Conservation (phyloP, 2,113 vertebrate genomes). For the Lethenteron reissneri region DNA sequence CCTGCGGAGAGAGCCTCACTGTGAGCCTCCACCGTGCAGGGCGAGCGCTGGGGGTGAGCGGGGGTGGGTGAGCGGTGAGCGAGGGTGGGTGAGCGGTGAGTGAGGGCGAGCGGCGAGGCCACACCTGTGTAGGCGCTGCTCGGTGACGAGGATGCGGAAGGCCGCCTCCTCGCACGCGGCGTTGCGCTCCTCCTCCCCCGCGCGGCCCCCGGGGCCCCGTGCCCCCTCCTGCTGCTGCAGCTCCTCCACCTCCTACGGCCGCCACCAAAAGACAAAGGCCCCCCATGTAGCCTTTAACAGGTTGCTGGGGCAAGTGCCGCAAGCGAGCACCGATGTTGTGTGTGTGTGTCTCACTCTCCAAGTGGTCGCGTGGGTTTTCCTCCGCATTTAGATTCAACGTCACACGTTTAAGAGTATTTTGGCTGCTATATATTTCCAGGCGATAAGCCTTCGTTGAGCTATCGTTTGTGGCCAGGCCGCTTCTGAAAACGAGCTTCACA, state of each 20-base stretch:
- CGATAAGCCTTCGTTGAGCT: no score
- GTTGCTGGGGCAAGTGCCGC: not conserved
- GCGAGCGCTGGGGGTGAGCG: not conserved
- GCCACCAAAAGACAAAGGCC: not conserved
- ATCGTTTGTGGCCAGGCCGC: not conserved
- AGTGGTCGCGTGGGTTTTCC: not conserved
- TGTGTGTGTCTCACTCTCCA: not conserved
- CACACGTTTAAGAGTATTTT: no score
- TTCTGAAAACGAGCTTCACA: not conserved
- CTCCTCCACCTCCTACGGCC: conserved; percentile 26
- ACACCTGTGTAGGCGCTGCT: conserved; percentile 28
- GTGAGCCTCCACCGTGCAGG: not conserved
- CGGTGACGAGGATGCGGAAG: conserved; percentile 25
- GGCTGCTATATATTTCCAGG: no score
- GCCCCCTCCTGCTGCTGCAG: conserved; percentile 31
- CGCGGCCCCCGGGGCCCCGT: conserved; percentile 17
- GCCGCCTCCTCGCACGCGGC: conserved; percentile 23
- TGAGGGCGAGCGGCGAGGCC: not conserved
- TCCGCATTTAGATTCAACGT: no score
- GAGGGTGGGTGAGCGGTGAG: not conserved
- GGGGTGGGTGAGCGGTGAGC: no score
- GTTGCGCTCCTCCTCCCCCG: conserved; percentile 25
- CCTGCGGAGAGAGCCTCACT: conserved; percentile 14
- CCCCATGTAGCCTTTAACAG: not conserved
- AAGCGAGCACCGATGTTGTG: not conserved